Evolutionary conservation across 2,113 vertebrate genomes (phyloP).

Genomic region (Ophthalmolycus amberensis): DNA sequence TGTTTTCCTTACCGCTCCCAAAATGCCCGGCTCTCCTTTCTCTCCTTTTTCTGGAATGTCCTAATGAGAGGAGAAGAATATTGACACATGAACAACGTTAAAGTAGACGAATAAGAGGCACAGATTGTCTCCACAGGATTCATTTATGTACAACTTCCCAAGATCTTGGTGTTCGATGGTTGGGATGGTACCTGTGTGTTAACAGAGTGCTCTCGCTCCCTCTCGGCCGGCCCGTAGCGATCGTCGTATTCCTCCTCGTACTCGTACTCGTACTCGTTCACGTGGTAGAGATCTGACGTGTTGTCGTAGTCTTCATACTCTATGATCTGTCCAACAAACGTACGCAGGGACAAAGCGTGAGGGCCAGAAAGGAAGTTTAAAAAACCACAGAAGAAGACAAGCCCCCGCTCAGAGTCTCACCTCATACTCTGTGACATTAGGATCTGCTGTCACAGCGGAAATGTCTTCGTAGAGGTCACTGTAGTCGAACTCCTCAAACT

Average conservation of each 20-base stretch:
- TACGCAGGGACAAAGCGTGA: background rate
- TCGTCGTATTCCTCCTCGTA: slow-evolving; percentile 83
- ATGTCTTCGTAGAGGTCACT: slow-evolving; percentile 77
- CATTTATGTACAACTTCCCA: background rate
- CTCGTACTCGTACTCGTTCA: slow-evolving; percentile 79
- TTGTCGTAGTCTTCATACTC: slow-evolving; percentile 83
- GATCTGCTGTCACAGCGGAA: slow-evolving; percentile 70
- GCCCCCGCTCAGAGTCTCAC: slow-evolving; percentile 63
- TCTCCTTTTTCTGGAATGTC: slow-evolving; percentile 91
- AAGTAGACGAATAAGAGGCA: background rate
- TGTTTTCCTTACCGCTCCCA: slow-evolving; percentile 87
- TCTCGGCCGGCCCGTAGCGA: slow-evolving; percentile 81
- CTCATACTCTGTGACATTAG: slow-evolving; percentile 81
- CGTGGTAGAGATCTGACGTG: slow-evolving; percentile 63
- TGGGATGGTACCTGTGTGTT: slow-evolving; percentile 67
- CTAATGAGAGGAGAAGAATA: slow-evolving; percentile 38
- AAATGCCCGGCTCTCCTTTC: slow-evolving; percentile 91
- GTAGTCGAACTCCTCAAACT: slow-evolving; percentile 80
- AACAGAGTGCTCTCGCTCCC: slow-evolving; percentile 68
- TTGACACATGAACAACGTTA: background rate
- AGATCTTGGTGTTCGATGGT: background rate
- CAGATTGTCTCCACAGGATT: background rate
- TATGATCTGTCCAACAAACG: slow-evolving; percentile 66
- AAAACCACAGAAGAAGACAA: background rate
- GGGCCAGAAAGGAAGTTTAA: background rate